Conservation (phyloP, 2,888 invertebrate species). For the Perithous albicinctus region DNA sequence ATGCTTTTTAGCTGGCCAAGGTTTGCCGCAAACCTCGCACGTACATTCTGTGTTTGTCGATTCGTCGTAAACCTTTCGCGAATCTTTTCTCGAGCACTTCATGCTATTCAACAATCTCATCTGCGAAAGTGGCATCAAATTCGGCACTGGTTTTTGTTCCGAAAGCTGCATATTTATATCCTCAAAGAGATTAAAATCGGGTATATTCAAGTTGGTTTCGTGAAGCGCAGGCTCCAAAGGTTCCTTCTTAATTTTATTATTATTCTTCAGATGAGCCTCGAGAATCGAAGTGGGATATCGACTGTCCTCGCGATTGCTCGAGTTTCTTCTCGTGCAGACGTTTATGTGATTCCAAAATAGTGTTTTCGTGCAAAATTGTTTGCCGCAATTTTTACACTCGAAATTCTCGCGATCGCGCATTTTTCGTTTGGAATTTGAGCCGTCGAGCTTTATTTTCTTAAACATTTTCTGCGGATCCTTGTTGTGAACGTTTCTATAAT, state of each 20-base stretch:
- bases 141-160: conserved; percentile 82
- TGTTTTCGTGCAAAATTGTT: conserved; percentile 81
- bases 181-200: conserved; percentile 83
- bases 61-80: conserved; percentile 86
- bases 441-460: conserved; percentile 74
- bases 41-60: conserved; percentile 83
- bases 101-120: conserved; percentile 71
- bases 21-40: conserved; percentile 87
- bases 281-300: conserved; percentile 76
- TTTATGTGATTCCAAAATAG: conserved; percentile 81
- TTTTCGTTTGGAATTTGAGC: conserved; percentile 67
- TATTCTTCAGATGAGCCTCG: conserved; percentile 81
- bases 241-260: conserved; percentile 80
- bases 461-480: conserved; percentile 79
- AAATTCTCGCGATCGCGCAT: conserved; percentile 77
- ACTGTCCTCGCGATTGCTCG: conserved; percentile 46
- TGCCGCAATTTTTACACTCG: conserved; percentile 81
- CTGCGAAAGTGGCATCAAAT: conserved; percentile 80
- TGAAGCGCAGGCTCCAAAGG: conserved; percentile 68
- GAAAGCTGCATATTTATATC: conserved; percentile 83
- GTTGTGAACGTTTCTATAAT: conserved; percentile 82
- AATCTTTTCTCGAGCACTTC: conserved; percentile 82
- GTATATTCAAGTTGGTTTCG: conserved; percentile 81
- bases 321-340: conserved; percentile 74
- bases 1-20: conserved; percentile 88